A percentile compares a stretch with the other conserved stretches of the same genome.
These are phyloP conservation scores for Pseudococcus longispinus DNA, from an alignment of 2,888 invertebrate genomes.

Conservation along the genomic window DNA sequence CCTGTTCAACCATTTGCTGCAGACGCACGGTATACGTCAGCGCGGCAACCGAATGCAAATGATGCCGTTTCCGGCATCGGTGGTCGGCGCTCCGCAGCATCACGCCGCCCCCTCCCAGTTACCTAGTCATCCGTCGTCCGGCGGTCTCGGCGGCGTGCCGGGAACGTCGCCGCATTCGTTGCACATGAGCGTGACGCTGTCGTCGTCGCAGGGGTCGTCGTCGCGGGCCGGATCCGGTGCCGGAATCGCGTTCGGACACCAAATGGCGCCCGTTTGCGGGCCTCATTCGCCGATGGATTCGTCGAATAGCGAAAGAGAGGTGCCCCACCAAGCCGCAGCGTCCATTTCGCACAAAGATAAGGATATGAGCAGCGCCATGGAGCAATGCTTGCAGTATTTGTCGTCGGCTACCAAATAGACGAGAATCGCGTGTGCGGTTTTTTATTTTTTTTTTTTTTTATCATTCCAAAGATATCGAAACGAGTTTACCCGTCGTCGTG, in stretches of 20 bases:
- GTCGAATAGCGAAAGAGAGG: background rate
- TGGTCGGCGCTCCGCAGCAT: conserved; percentile 25
- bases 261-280: background rate
- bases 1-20: conserved; percentile 77
- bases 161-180: conserved; percentile 23
- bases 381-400: conserved; percentile 57
- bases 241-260: background rate
- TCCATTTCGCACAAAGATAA: conserved; percentile 54
- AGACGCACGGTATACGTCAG: conserved; percentile 77
- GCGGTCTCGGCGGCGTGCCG: background rate
- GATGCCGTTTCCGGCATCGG: conserved; percentile 59
- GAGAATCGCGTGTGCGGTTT: background rate
- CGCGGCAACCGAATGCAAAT: conserved; percentile 62
- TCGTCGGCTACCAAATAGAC: conserved; percentile 46
- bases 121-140: background rate
- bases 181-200: conserved; percentile 23
- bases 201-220: conserved; percentile 16
- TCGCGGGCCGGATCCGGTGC: conserved; percentile 10
- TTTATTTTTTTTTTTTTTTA: background rate
- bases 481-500: background rate
- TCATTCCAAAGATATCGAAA: conserved; percentile 44
- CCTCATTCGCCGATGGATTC: conserved; percentile 49
- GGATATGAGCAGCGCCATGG: conserved; percentile 56
- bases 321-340: conserved; percentile 54
- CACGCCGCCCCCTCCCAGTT: conserved; percentile 58